Base-by-base conservation (phyloP, 2,888 invertebrate species). In the Habroteleia sp. region DNA sequence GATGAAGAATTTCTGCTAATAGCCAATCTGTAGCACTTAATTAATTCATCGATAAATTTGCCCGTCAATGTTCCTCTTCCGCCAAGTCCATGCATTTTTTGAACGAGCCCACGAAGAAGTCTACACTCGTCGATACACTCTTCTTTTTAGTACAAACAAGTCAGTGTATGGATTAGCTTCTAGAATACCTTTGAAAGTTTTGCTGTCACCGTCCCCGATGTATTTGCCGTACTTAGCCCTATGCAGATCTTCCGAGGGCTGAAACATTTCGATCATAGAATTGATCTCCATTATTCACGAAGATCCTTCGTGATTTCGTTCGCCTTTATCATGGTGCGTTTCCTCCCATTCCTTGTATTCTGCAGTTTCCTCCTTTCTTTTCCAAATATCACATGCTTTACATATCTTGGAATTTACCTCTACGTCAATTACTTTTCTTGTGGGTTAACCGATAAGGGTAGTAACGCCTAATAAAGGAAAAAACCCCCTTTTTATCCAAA, bases 1-100 rank as follows among this genome's bases (percentile, higher is more conserved):
- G 20, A 20, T 3, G 2, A 3, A 20, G 2, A 6, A 35, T 79
- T 75, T 27, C 73, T 10, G 3, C 72, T 3, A 10, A 78, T 77
- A 4, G 74, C 74, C 1, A 75, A 33, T 17, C 74, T 71, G 37
- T 78, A 79, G 48, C 76, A 74, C 3, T 37, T 16, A n/a, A 10
- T 62, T 7, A 73, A 17, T 17, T 74, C 68, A 13, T 74, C 68
- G 8, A 73, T 73, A 6, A 72, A 23, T 41, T 72, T 63, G 1
- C 63, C 63, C n/a, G 41, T 63, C n/a, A 60, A 16, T 17, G 66
- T 68, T 0, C 74, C 66, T 31, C 35, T 56, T 25, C 50, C 63
- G n/a, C 39, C 29, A 11, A 44, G 44, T n/a, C 44, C 41, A 23
- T 23, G 20, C 5, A 5, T 41, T 1, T 8, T 14, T 14, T 37